Evolutionary conservation across 2,888 invertebrate genomes (phyloP), one percentile per base, ranked within the genome.

Genomic region (Spisula subtruncata): DNA sequence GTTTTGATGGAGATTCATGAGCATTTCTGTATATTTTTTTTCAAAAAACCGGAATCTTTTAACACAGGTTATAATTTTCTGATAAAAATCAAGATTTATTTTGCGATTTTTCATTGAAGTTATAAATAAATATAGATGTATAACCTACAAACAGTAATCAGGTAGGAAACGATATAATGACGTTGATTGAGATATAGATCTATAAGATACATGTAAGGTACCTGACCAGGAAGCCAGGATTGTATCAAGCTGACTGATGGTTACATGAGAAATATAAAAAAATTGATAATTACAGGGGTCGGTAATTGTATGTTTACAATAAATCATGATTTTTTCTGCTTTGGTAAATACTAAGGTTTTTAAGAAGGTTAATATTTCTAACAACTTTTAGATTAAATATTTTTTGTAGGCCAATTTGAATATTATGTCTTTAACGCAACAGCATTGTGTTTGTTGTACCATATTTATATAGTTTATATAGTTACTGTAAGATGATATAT

Each of bases 11-110:
- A 41, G n/a, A n/a, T n/a, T n/a, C n/a, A n/a, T n/a, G n/a, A n/a
- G n/a, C n/a, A n/a, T n/a, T n/a, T n/a, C n/a, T n/a, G n/a, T n/a
- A n/a, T 60, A n/a, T 20, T 60, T 60, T 60, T 60, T 5, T 18
- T 20, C n/a, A n/a, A n/a, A n/a, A 60, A n/a, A 60, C n/a, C 60
- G 60, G 60, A 60, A 60, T 20, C n/a, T 60, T 60, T 60, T 60
- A 60, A 20, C 20, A n/a, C n/a, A 60, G 60, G n/a, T 60, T n/a
- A 60, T 60, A n/a, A n/a, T 60, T 48, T 60, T 60, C 1, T 60
- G 60, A 60, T 60, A 60, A 6, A 20, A 60, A 20, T 60, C 60
- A 60, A 60, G 20, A n/a, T n/a, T n/a, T n/a, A n/a, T n/a, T n/a
- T n/a, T n/a, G n/a, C n/a, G n/a, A n/a, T n/a, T n/a, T 60, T 20